Evolutionary conservation across 2,113 vertebrate genomes (phyloP).

Genomic region (Argyrosomus japonicus): DNA sequence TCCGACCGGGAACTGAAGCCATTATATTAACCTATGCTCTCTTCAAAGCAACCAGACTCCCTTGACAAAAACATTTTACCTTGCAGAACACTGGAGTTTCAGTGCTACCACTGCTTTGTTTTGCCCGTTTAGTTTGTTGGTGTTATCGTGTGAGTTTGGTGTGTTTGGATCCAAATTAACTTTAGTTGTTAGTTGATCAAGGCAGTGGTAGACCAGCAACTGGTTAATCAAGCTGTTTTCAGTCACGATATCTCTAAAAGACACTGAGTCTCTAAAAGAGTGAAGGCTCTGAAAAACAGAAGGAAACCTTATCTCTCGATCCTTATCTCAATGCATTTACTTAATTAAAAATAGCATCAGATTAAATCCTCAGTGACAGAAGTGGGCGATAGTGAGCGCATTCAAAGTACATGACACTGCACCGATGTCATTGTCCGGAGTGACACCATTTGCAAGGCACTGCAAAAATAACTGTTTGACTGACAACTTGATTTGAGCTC

Average conservation of each 20-base stretch:
- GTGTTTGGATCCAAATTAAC: too few species aligned
- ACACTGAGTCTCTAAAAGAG: not conserved
- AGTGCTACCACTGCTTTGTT: too few species aligned
- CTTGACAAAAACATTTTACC: too few species aligned
- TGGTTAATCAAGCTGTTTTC: not conserved
- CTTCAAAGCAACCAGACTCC: too few species aligned
- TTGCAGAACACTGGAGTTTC: too few species aligned
- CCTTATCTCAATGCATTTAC: not conserved
- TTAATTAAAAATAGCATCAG: not conserved
- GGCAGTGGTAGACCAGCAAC: too few species aligned
- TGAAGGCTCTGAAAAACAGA: not conserved
- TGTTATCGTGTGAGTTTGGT: too few species aligned
- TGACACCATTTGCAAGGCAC: not conserved
- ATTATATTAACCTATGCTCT: too few species aligned
- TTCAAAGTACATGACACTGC: not conserved
- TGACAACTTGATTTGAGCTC: conserved; percentile 10
- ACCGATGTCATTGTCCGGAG: not conserved
- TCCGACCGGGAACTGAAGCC: too few species aligned
- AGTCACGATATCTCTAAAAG: not conserved
- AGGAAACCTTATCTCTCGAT: not conserved
- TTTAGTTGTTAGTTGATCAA: too few species aligned
- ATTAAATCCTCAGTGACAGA: not conserved
- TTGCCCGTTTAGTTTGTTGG: too few species aligned
- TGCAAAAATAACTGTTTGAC: conserved; percentile 8
- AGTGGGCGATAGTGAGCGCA: not conserved